Evolutionary conservation across 2,888 invertebrate genomes (phyloP), one percentile per base, ranked within the genome.

Genomic region (Acrocyrtus sp.): DNA sequence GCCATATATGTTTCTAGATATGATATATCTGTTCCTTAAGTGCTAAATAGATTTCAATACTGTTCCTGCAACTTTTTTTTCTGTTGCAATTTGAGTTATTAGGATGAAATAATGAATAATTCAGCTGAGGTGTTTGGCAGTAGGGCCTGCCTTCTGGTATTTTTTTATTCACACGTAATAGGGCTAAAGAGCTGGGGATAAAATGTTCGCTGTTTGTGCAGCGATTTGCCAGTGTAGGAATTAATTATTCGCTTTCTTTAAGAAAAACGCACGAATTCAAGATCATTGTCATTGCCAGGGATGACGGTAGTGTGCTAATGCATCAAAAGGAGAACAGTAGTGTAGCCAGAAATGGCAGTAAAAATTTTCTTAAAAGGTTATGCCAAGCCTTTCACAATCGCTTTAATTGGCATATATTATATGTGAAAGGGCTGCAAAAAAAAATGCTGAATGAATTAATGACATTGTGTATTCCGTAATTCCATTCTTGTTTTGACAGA

Each of bases 371-470:
- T 60, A 60, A 60, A 60, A 60, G 60, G 60, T 10, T 29, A 2
- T 60, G 29, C 60, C 48, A 60, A 60, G 29, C 60, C 60, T 29
- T 60, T 60, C 60, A 60, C 60, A 60, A 47, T 60, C 48, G 26
- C 47, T 60, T 60, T n/a, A 60, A 60, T 60, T 60, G 60, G 60
- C 47, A 60, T 60, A 60, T 60, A 60, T 60, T 60, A 60, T 48
- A 47, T 22, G 60, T 10, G 39, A 6, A 34, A 29, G 15, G 15
- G 51, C 51, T 27, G n/a, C 12, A 51, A 51, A 17, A 8, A 19
- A 39, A 10, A 15, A 10, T 34, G 29, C 47, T 29, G 24, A 43
- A 57, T 3, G 34, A 43, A 22, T 24, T 19, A 29, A 48, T 47
- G 6, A 15, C 21, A 29, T 2, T 3, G 29, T 47, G 29, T 48